Evolutionary conservation across 2,113 vertebrate genomes (phyloP), one percentile per base, ranked within the genome.

Genomic region (Tautogolabrus adspersus): DNA sequence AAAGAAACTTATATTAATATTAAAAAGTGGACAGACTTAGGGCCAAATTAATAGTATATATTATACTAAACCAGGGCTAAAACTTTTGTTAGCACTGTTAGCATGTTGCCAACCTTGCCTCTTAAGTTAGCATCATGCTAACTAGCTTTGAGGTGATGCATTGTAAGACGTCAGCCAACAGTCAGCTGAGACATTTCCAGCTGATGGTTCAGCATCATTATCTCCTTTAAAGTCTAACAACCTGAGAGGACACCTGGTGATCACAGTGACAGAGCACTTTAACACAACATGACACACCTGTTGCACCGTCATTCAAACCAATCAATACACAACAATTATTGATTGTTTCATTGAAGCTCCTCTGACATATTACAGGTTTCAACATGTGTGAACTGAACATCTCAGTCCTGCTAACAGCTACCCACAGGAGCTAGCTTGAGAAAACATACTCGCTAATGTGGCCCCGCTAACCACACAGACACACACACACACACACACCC

Each of bases 371-470:
- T 42, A 56, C 64, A 61, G 40, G 40, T 42, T 42, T 42, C 40
- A 34, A 34, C 47, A 49, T 51, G 59, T 66, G 34, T 42, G 9
- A 47, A 42, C 2, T 44, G 3, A 34, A 40, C 15, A 40, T 61
- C n/a, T 30, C 18, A 19, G 52, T 71, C 66, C 26, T 12, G 77
- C 77, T 63, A 77, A 66, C 65, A 12, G 66, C 37, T 77, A 47
- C 44, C 69, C 34, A 49, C 72, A 54, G 64, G 2, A 56, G 72
- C 22, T 75, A 81, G 40, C 65, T 51, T 42, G 9, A 34, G 71
- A 62, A 56, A 37, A 72, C 47, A 55, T 12, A 42, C 71, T 66
- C 64, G 79, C 72, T 83, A 81, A 75, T 37, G 58, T 47, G 21
- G 51, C 21, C 60, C 77, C 3, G 23, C 77, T 57, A 72, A 75